Evolutionary conservation across 1,140 invertebrate genomes (phyloP).

Genomic region (Parasteatoda tepidariorum): DNA sequence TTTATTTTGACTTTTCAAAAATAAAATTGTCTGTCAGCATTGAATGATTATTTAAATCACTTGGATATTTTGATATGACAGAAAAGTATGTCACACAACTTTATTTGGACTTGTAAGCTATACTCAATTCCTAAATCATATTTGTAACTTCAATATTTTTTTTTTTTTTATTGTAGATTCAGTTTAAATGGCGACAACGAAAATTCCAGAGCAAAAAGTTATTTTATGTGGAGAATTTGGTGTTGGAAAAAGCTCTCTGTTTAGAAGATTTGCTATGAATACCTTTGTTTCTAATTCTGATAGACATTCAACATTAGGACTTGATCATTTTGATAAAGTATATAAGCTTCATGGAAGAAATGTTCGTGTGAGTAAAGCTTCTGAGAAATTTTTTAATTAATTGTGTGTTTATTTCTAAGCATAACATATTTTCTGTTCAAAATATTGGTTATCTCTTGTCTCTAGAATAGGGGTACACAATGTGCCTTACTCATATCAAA

Average conservation of each 20-base stretch:
- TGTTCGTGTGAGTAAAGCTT: constrained; percentile 66
- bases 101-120: too few species aligned
- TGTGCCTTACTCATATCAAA: too few species aligned
- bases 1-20: too few species aligned
- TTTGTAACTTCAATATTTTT: too few species aligned
- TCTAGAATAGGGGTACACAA: too few species aligned
- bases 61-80: too few species aligned
- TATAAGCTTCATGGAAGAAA: constrained; percentile 62
- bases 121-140: too few species aligned
- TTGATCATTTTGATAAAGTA: constrained; percentile 83
- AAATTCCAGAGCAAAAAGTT: constrained; percentile 90
- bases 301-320: constrained; percentile 87
- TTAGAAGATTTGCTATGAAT: constrained; percentile 89
- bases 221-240: constrained; percentile 95
- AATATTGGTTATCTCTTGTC: too few species aligned
- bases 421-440: not conserved
- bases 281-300: constrained; percentile 82
- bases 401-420: not conserved
- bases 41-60: too few species aligned
- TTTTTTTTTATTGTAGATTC: too few species aligned
- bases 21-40: too few species aligned
- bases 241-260: constrained; percentile 93
- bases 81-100: too few species aligned
- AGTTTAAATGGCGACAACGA: constrained; percentile 87
- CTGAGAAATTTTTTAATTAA: not conserved